phyloP scores from a whole-genome alignment of 2,888 invertebrate species.

The Octodonta nipae region DNA sequence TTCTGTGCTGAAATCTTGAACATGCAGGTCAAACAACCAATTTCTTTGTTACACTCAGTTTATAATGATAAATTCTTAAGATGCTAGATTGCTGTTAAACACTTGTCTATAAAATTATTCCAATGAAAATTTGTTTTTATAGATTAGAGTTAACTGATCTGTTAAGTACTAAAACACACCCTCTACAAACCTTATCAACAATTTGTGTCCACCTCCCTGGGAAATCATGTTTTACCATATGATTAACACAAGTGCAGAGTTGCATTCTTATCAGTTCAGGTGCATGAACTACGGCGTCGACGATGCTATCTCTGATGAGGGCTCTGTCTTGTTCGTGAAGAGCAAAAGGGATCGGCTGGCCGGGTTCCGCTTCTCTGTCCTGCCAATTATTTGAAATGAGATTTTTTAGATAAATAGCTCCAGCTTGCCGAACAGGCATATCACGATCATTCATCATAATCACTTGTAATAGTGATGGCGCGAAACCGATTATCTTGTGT shows the following conservation, averaged over 20 bases:
- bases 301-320: slow-evolving; percentile 80
- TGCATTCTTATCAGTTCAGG: slow-evolving; percentile 84
- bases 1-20: no score
- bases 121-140: no score
- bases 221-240: slow-evolving; percentile 90
- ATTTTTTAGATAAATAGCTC: slow-evolving; percentile 94
- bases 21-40: no score
- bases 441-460: slow-evolving; percentile 83
- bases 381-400: slow-evolving; percentile 80
- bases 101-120: no score
- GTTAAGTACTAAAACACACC: neutral
- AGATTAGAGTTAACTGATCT: no score
- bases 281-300: slow-evolving; percentile 89
- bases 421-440: slow-evolving; percentile 87
- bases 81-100: no score
- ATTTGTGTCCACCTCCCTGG: slow-evolving; percentile 90
- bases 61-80: no score
- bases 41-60: no score
- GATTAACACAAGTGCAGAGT: slow-evolving; percentile 81
- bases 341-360: slow-evolving; percentile 63
- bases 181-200: slow-evolving; percentile 68
- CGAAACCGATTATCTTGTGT: slow-evolving; percentile 91
- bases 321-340: slow-evolving; percentile 94
- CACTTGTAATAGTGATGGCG: slow-evolving; percentile 83
- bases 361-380: slow-evolving; percentile 58